A percentile compares a stretch with the other conserved stretches of the same genome.
Conservation (phyloP, 2,888 invertebrate genomes). For the Incurvaria masculella region DNA sequence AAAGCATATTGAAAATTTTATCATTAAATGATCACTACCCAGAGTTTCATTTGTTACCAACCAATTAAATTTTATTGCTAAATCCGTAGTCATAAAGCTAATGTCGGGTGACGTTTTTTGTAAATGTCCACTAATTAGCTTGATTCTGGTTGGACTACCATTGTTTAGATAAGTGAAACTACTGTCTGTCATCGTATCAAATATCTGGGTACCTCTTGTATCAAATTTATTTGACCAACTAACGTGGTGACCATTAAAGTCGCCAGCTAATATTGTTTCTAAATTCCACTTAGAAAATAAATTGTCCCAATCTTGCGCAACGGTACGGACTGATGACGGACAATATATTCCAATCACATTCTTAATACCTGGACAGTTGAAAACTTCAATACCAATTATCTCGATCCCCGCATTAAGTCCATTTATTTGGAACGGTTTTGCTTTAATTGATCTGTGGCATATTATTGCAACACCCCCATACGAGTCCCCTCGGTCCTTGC, state of each 20-base stretch:
- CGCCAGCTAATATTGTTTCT: conserved; percentile 11
- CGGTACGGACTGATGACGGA: conserved; percentile 8
- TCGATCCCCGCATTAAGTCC: conserved; percentile 6
- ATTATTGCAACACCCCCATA: too few species aligned
- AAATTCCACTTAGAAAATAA: conserved; percentile 4
- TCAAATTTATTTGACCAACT: conserved; percentile 16
- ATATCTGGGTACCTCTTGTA: conserved; percentile 12
- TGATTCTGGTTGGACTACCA: conserved; percentile 11
- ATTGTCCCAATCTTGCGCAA: conserved; percentile 9
- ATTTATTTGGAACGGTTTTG: too few species aligned
- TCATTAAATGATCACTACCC: conserved; percentile 12
- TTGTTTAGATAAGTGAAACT: conserved; percentile 13
- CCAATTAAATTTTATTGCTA: conserved; percentile 13
- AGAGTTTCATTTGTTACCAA: conserved; percentile 10
- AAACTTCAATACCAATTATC: conserved; percentile 8
- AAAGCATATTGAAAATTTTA: conserved; percentile 11
- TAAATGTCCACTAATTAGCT: conserved; percentile 7
- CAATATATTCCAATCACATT: conserved; percentile 14
- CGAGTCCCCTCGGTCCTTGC: too few species aligned
- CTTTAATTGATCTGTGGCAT: too few species aligned
- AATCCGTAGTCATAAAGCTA: conserved; percentile 10
- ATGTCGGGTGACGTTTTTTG: conserved; percentile 15
- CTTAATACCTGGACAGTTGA: conserved; percentile 8
- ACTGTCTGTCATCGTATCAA: conserved; percentile 10
- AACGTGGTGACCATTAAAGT: conserved; percentile 13